These are phyloP conservation scores for Acholoe squamosa DNA, from an alignment of 2,888 invertebrate genomes.

Conservation along the genomic window DNA sequence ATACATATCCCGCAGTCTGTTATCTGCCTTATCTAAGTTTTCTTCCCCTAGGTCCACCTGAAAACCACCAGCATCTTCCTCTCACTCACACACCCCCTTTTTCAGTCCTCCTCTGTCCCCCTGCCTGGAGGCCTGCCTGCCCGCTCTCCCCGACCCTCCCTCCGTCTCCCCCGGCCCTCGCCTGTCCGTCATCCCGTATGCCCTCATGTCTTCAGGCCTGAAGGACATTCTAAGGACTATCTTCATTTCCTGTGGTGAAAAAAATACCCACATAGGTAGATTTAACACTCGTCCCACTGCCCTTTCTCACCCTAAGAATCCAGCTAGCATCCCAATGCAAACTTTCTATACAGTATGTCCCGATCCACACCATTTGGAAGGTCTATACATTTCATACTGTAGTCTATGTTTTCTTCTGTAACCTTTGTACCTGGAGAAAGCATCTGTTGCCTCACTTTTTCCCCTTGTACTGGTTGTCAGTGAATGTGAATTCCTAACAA, in stretches of 20 bases:
- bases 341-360: no score
- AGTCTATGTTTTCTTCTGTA: no score
- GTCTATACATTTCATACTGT: no score
- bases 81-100: background rate
- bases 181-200: background rate
- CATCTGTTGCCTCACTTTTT: no score
- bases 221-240: background rate
- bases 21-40: background rate
- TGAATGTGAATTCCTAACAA: no score
- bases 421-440: no score
- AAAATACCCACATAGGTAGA: background rate
- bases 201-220: background rate
- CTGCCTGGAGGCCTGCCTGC: constrained; percentile 9
- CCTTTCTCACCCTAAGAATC: no score
- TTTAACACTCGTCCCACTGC: no score
- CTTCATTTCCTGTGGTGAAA: background rate
- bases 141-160: background rate
- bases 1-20: background rate
- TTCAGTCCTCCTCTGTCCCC: background rate
- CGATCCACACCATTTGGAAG: no score
- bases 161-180: background rate
- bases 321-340: no score
- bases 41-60: background rate
- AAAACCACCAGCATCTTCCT: background rate
- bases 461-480: no score